Conservation (phyloP, 2,797 vertebrate genomes). For the Mionectes olivaceus region DNA sequence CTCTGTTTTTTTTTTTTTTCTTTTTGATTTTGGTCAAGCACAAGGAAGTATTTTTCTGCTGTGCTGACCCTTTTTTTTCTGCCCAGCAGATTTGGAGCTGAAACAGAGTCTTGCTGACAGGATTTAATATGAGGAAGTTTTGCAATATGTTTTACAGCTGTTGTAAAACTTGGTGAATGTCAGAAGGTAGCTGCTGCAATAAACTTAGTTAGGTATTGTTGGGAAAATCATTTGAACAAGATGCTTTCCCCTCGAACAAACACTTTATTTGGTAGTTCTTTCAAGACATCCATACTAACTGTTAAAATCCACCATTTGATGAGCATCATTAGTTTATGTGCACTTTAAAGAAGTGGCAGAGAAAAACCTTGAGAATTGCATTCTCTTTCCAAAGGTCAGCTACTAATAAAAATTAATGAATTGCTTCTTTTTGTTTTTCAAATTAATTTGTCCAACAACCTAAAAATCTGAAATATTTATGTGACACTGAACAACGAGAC, state of each 20-base stretch:
- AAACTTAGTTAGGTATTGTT: background rate
- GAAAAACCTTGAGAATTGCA: background rate
- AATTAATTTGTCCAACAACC: constrained; percentile 40
- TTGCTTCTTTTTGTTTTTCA: constrained; percentile 3
- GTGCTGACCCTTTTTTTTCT: constrained; percentile 47
- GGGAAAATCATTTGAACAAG: constrained; percentile 36
- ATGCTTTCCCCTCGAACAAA: constrained; percentile 37
- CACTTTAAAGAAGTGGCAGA: background rate
- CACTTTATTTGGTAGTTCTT: constrained; percentile 20
- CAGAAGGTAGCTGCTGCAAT: constrained; percentile 47
- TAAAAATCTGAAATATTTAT: background rate
- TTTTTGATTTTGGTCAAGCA: constrained; percentile 10
- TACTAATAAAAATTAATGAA: constrained; percentile 62
- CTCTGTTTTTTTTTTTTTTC: background rate
- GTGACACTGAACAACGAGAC: background rate
- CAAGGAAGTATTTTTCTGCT: constrained; percentile 60
- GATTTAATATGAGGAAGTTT: constrained; percentile 74
- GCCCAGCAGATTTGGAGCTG: constrained; percentile 25
- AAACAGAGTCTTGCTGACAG: constrained; percentile 54
- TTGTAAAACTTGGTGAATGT: constrained; percentile 46
- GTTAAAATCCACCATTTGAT: constrained; percentile 26
- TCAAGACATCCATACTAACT: constrained; percentile 18
- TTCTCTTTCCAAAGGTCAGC: constrained; percentile 36
- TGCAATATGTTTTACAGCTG: constrained; percentile 73
- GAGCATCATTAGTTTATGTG: background rate